A percentile compares a stretch with the other conserved stretches of the same genome.
These are phyloP conservation scores for Poeciliopsis turneri DNA, from an alignment of 2,797 vertebrate genomes.

Conservation along the genomic window DNA sequence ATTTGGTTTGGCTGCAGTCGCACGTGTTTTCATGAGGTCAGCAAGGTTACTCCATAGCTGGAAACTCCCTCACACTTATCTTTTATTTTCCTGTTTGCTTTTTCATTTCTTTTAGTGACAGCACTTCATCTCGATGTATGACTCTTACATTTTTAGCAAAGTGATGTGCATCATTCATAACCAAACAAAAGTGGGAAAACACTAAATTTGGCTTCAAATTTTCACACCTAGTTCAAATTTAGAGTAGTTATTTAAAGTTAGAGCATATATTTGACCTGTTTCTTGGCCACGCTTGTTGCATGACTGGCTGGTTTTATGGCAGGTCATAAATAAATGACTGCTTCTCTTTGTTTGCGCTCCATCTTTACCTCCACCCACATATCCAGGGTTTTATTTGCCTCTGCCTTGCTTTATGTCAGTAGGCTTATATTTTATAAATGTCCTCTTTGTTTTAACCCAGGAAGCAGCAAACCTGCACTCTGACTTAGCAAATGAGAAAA, in stretches of 20 bases:
- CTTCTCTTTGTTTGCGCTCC: constrained; percentile 21
- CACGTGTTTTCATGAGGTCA: constrained; percentile 44
- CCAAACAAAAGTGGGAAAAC: neutral
- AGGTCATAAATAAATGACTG: constrained; percentile 15
- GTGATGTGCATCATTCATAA: neutral
- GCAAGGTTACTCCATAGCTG: constrained; percentile 35
- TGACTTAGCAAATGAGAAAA: constrained; percentile 18
- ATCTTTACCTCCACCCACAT: constrained; percentile 25
- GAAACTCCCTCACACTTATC: constrained; percentile 19
- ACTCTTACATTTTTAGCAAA: neutral
- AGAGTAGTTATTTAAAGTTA: neutral
- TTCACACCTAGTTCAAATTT: neutral
- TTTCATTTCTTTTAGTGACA: constrained; percentile 18
- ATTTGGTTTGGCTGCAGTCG: constrained; percentile 53
- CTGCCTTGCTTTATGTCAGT: constrained; percentile 37
- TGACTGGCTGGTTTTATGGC: constrained; percentile 13
- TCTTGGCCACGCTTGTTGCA: neutral
- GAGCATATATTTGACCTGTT: neutral
- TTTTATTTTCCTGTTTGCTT: constrained; percentile 7
- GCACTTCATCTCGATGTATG: neutral
- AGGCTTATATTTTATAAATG: constrained; percentile 44
- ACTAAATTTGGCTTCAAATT: neutral
- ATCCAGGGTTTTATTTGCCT: constrained; percentile 17
- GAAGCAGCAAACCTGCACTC: constrained; percentile 32
- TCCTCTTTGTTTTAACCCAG: constrained; percentile 50